Conservation (phyloP, 2,888 invertebrate species). For the Drosophila paranaensis region DNA sequence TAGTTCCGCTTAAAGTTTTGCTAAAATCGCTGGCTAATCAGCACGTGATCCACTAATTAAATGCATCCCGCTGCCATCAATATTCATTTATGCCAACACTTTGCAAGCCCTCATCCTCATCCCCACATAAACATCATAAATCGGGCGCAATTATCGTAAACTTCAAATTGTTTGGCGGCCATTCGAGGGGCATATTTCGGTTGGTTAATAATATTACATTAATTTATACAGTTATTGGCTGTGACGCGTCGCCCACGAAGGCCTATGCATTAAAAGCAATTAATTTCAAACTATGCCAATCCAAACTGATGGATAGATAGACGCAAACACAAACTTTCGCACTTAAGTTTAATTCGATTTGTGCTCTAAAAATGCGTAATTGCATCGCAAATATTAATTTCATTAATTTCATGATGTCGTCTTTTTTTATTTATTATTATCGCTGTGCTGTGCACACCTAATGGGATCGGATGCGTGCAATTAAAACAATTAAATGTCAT, state of each 20-base stretch:
- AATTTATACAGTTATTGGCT: slow-evolving; percentile 56
- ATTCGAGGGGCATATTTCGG: slow-evolving; percentile 50
- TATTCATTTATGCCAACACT: slow-evolving; percentile 53
- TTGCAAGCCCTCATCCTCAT: neutral
- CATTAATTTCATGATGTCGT: slow-evolving; percentile 68
- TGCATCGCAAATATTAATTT: slow-evolving; percentile 63
- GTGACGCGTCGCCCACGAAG: slow-evolving; percentile 18
- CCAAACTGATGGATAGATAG: neutral
- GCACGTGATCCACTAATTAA: slow-evolving; percentile 13
- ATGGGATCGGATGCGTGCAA: slow-evolving; percentile 60
- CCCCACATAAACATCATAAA: neutral
- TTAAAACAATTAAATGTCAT: slow-evolving; percentile 76
- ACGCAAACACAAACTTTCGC: slow-evolving; percentile 8
- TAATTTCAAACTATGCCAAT: slow-evolving; percentile 46
- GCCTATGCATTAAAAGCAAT: slow-evolving; percentile 54
- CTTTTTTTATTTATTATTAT: slow-evolving; percentile 7
- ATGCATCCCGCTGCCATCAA: slow-evolving; percentile 25
- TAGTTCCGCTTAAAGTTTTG: neutral
- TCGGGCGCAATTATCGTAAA: slow-evolving; percentile 37
- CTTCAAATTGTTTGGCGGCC: slow-evolving; percentile 19
- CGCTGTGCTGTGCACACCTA: slow-evolving; percentile 54
- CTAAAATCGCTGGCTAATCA: neutral
- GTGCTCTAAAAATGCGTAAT: slow-evolving; percentile 39
- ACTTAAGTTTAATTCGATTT: slow-evolving; percentile 59
- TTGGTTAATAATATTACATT: slow-evolving; percentile 73